Percentiles rank a stretch among this genome's conserved stretches.
These are phyloP conservation scores for Diplazon laetatorius DNA, from an alignment of 2,888 invertebrate genomes.

Conservation along the genomic window DNA sequence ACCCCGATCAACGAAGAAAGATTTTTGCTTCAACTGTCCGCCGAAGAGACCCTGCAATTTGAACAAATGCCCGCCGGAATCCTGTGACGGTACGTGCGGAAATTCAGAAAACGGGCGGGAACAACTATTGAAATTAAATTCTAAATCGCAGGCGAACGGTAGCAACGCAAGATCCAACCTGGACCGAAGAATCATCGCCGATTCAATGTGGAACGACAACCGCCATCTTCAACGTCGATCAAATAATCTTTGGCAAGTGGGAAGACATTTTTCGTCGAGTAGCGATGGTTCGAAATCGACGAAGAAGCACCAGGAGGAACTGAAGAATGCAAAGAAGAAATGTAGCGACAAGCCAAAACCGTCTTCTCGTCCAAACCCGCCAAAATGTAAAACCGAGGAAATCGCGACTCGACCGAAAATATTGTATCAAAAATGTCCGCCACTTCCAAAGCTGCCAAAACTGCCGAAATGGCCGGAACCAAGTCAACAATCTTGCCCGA, in stretches of 20 bases:
- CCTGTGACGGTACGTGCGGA: constrained; percentile 76
- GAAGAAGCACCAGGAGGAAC: background rate
- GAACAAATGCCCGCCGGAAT: constrained; percentile 72
- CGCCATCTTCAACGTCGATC: background rate
- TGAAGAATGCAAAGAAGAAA: background rate
- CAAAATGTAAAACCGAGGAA: constrained; percentile 19
- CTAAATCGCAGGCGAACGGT: constrained; percentile 65
- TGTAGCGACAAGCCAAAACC: constrained; percentile 12
- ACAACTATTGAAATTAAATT: constrained; percentile 64
- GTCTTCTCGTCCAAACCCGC: background rate
- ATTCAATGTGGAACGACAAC: constrained; percentile 25
- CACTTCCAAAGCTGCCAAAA: constrained; percentile 63
- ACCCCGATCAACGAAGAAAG: constrained; percentile 70
- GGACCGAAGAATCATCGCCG: background rate
- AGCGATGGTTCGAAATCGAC: constrained; percentile 13
- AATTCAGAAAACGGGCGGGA: constrained; percentile 34
- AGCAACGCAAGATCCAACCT: constrained; percentile 13
- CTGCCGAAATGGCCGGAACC: constrained; percentile 58
- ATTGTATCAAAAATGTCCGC: constrained; percentile 65
- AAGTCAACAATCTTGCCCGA: constrained; percentile 14
- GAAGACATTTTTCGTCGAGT: constrained; percentile 33
- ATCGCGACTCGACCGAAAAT: constrained; percentile 38
- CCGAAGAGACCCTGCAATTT: constrained; percentile 75
- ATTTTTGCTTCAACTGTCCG: constrained; percentile 77
- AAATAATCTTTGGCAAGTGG: background rate